Evolutionary conservation across 2,888 invertebrate species (phyloP), one percentile per base, ranked within the genome.

Genomic region (Acleris sparsana): DNA sequence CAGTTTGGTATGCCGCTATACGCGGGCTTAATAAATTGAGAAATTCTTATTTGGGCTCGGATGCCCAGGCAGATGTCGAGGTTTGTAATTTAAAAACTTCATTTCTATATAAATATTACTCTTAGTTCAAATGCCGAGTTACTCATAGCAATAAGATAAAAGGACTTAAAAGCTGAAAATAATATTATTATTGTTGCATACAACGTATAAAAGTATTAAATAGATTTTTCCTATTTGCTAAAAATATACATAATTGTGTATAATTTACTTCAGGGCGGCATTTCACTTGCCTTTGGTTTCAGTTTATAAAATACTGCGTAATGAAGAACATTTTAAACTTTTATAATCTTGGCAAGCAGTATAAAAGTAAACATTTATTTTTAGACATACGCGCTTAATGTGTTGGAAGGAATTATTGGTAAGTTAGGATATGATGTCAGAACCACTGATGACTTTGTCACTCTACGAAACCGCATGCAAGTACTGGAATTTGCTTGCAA

Each of bases 1-100:
- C 96, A 3, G 97, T 97, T 0, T 97, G 97, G 97, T 90, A 87
- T 46, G 92, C 96, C 0, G 95, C 95, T 0, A 76, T 94, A 4
- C 80, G 78, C 5, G 93, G 93, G 13, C 82, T 95, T 29, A 89
- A 75, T 22, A 94, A 87, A 74, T 67, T 93, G 18, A 79, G 88
- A 63, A 75, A 72, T n/a, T 73, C 72, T 11, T 92, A 84, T 56
- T 65, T 82, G 2, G 89, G 87, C 1, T 80, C 83, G 16, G 82
- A 85, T 16, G 76, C 74, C 20, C 70, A 83, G 18, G 69, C 67
- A 22, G 72, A 77, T 22, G 74, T 92, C 67, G 82, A 92, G 67
- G 92, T 91, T 73, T 76, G 80, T 77, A 52, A 53, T 59, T 53
- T 18, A 16, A 18, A 18, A 11, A 3, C 16, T 55, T 46, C 44